Percentiles rank a stretch among this genome's conserved stretches.
phyloP scores from a whole-genome alignment of 2,888 invertebrate species.

The Cylindroiulus punctatus region DNA sequence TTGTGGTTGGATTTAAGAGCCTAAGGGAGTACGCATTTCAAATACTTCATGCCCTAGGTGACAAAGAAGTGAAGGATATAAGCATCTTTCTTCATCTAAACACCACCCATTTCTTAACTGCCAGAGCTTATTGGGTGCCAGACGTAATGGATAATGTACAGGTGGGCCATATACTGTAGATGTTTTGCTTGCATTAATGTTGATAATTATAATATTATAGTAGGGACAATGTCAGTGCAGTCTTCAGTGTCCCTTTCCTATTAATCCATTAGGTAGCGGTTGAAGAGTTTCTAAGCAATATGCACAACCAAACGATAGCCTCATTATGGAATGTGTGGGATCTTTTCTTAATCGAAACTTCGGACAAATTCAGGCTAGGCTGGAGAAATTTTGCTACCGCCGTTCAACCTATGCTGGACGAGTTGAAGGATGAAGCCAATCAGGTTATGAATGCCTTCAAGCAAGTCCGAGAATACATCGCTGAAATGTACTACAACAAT shows the following conservation, averaged over 20 bases:
- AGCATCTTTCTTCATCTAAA: conserved; percentile 52
- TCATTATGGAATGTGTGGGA: conserved; percentile 40
- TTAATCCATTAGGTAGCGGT: not conserved
- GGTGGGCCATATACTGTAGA: not conserved
- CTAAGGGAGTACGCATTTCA: conserved; percentile 8
- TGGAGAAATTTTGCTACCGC: conserved; percentile 24
- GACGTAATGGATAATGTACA: conserved; percentile 22
- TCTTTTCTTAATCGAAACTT: not conserved
- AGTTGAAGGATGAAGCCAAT: conserved; percentile 20
- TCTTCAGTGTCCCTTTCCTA: not conserved
- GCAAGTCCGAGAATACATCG: conserved; percentile 12
- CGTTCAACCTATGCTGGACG: conserved; percentile 48
- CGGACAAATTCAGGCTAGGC: conserved; percentile 11
- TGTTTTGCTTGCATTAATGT: too few species aligned
- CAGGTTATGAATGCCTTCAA: conserved; percentile 5
- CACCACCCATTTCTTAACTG: conserved; percentile 48
- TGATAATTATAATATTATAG: not conserved
- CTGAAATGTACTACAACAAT: conserved; percentile 53
- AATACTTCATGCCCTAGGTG: conserved; percentile 27
- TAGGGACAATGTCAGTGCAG: not conserved
- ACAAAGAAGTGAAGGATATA: not conserved
- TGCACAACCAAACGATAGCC: conserved; percentile 30
- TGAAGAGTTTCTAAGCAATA: not conserved
- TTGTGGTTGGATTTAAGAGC: conserved; percentile 27
- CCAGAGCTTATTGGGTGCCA: conserved; percentile 54